These are phyloP conservation scores for Caracal caracal DNA, from an alignment of 2,113 vertebrate species.

Conservation along the genomic window DNA sequence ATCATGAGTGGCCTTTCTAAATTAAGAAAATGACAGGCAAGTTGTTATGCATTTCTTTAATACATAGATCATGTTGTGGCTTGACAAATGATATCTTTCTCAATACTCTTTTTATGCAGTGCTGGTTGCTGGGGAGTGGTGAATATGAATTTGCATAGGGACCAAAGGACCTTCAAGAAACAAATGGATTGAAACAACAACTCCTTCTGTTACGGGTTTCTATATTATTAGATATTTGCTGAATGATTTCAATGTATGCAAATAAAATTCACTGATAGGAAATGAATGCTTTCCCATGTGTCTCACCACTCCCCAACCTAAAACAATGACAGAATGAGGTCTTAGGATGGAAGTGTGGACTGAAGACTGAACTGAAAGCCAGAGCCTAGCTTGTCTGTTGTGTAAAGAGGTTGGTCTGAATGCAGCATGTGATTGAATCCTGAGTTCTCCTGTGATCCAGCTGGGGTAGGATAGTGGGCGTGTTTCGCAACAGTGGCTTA, in stretches of 20 bases:
- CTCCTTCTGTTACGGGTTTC: background rate
- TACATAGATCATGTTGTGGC: background rate
- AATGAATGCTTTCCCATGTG: background rate
- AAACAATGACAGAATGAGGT: background rate
- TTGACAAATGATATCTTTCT: background rate
- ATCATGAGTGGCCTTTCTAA: conserved; percentile 32
- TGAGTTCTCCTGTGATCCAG: background rate
- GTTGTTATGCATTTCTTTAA: background rate
- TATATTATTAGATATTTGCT: background rate
- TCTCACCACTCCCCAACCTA: background rate
- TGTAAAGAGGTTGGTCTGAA: background rate
- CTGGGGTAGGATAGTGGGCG: background rate
- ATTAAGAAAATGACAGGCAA: background rate
- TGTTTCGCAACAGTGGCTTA: background rate
- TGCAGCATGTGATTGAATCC: background rate
- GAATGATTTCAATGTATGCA: background rate
- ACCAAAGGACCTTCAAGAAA: background rate
- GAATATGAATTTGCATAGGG: background rate
- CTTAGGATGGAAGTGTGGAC: background rate
- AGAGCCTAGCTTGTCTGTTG: background rate
- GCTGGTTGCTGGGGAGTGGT: background rate
- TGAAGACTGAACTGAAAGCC: background rate
- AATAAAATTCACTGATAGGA: background rate
- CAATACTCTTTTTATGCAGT: background rate
- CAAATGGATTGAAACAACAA: background rate